phyloP scores from a whole-genome alignment of 1,140 invertebrate genomes.

The Psilanteris sp. region DNA sequence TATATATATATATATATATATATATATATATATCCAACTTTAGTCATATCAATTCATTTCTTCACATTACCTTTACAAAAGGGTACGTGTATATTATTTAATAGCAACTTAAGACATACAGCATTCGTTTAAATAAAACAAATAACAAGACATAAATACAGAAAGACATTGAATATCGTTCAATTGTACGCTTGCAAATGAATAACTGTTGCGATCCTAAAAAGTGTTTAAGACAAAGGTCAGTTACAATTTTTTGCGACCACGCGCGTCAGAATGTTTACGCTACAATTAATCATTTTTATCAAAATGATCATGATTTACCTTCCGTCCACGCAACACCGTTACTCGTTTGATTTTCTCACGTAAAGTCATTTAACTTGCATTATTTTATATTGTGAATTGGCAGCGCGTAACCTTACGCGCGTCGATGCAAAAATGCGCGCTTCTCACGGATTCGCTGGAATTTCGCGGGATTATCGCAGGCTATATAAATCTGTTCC shows the following conservation, averaged over 20 bases:
- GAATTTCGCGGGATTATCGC: constrained; percentile 64
- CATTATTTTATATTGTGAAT: constrained; percentile 41
- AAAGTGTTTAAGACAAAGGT: too few species aligned
- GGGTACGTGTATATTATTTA: too few species aligned
- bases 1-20: too few species aligned
- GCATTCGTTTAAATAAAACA: too few species aligned
- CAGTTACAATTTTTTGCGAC: constrained; percentile 38
- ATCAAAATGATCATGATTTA: constrained; percentile 51
- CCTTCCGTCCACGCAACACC: constrained; percentile 43
- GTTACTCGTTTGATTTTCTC: constrained; percentile 52
- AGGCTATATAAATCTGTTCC: constrained; percentile 65
- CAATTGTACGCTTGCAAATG: too few species aligned
- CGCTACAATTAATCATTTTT: constrained; percentile 52
- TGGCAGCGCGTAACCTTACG: constrained; percentile 14
- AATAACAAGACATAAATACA: too few species aligned
- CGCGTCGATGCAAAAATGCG: constrained; percentile 32
- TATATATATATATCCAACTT: too few species aligned
- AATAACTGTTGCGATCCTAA: too few species aligned
- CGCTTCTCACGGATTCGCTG: constrained; percentile 63
- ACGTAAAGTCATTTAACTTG: constrained; percentile 44
- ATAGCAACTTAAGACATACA: too few species aligned
- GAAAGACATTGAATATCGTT: too few species aligned
- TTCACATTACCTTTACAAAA: too few species aligned
- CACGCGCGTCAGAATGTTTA: constrained; percentile 20
- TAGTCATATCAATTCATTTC: too few species aligned